phyloP scores from a whole-genome alignment of 2,888 invertebrate genomes.

The Junonia oenone region DNA sequence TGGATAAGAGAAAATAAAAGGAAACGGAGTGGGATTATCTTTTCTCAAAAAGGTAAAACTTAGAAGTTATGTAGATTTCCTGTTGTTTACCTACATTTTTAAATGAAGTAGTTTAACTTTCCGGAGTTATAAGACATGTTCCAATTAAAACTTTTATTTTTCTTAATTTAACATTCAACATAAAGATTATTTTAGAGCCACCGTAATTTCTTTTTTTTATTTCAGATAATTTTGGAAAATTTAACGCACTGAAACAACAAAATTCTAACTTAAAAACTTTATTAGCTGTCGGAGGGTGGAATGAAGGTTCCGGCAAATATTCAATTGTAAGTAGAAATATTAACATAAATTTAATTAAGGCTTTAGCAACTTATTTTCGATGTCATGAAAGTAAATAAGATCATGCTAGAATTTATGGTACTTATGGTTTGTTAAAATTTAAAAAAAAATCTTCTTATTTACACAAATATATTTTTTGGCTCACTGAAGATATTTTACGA shows the following conservation, averaged over 20 bases:
- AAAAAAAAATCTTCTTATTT: no score
- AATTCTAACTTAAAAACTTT: slow-evolving; percentile 78
- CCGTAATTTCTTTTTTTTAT: slow-evolving; percentile 8
- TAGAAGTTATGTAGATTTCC: not conserved
- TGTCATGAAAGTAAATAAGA: not conserved
- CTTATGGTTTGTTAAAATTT: not conserved
- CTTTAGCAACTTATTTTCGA: not conserved
- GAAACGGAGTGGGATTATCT: no score
- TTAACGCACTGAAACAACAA: slow-evolving; percentile 71
- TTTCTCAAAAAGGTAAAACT: no score
- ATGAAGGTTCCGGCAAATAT: slow-evolving; percentile 81
- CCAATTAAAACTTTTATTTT: not conserved
- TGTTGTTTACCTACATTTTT: not conserved
- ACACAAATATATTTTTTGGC: no score
- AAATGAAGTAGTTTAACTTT: not conserved
- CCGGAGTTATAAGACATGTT: no score
- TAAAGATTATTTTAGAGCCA: not conserved
- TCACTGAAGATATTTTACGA: no score
- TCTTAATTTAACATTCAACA: not conserved
- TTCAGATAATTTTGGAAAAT: slow-evolving; percentile 73
- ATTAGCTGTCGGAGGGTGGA: slow-evolving; percentile 85
- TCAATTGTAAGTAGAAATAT: slow-evolving; percentile 64
- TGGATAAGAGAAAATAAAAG: no score
- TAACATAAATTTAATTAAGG: not conserved
- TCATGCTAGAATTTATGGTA: not conserved